A percentile compares a stretch with the other conserved stretches of the same genome.
phyloP scores from a whole-genome alignment of 2,113 vertebrate species.

The Bubo blakistoni region DNA sequence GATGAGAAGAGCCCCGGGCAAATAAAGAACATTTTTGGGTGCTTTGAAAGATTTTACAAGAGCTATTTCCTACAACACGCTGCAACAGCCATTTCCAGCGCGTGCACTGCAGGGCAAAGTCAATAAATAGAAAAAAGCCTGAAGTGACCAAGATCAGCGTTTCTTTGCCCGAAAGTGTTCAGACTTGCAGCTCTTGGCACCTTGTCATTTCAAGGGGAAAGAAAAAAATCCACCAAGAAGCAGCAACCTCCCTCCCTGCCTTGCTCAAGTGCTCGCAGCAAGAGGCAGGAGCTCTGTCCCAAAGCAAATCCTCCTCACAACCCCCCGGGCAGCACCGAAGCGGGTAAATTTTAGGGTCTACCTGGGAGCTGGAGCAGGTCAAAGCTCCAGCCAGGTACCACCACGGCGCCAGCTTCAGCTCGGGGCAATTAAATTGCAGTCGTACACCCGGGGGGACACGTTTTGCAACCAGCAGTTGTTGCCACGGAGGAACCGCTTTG shows the following conservation, averaged over 20 bases:
- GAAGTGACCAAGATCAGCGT: not conserved
- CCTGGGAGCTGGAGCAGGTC: fast-evolving
- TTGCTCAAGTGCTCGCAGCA: fast-evolving
- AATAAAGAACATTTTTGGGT: not conserved
- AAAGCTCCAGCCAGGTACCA: too few relatives aligned
- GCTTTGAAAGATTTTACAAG: not conserved
- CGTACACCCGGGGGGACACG: not conserved
- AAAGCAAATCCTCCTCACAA: fast-evolving
- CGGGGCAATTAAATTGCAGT: not conserved
- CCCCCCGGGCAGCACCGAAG: fast-evolving
- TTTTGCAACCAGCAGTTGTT: not conserved
- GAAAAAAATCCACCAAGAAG: not conserved
- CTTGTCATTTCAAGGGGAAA: not conserved
- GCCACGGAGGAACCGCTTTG: not conserved
- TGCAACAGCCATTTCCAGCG: not conserved
- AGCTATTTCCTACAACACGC: not conserved
- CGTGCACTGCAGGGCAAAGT: not conserved
- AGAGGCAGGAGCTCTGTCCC: fast-evolving
- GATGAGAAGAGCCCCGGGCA: not conserved
- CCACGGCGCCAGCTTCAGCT: not conserved
- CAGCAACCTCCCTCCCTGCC: not conserved
- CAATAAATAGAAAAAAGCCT: not conserved
- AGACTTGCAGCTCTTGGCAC: not conserved
- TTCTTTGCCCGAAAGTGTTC: not conserved
- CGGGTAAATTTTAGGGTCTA: not conserved